Evolutionary conservation across 1,140 invertebrate genomes (phyloP).

Genomic region (Cyclargus thomasi): DNA sequence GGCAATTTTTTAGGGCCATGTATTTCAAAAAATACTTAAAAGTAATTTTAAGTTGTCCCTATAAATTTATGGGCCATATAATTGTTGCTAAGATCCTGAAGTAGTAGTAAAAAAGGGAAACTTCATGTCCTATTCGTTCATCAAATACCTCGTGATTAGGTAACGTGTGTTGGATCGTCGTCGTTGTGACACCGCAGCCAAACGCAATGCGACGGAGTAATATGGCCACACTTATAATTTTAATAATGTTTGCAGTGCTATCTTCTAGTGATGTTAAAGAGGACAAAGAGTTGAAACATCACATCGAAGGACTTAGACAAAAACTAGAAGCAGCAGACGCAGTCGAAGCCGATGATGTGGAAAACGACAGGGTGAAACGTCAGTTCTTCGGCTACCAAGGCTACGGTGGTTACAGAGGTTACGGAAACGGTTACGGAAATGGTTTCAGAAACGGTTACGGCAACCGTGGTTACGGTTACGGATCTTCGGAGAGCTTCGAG

Average conservation of each 20-base stretch:
- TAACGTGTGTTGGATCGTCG: too few relatives aligned
- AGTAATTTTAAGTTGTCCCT: too few relatives aligned
- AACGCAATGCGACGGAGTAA: too few relatives aligned
- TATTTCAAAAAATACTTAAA: too few relatives aligned
- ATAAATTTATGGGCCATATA: too few relatives aligned
- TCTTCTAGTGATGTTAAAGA: neutral
- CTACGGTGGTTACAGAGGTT: neutral
- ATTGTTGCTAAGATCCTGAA: too few relatives aligned
- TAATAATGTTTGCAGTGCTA: neutral
- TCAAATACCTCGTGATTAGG: too few relatives aligned
- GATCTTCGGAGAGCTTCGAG: neutral
- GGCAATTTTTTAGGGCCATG: too few relatives aligned
- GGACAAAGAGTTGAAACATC: neutral
- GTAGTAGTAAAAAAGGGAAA: too few relatives aligned
- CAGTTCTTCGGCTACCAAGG: neutral
- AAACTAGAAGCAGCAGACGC: neutral
- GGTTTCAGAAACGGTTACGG: neutral
- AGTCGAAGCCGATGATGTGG: neutral
- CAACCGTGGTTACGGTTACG: neutral
- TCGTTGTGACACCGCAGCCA: too few relatives aligned
- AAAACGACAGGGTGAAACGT: neutral
- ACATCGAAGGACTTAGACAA: neutral
- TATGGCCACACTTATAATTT: neutral
- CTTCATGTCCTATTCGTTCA: too few relatives aligned
- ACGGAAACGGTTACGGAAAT: neutral